Conservation (phyloP, 2,797 vertebrate species). For the Tachyglossus aculeatus region DNA sequence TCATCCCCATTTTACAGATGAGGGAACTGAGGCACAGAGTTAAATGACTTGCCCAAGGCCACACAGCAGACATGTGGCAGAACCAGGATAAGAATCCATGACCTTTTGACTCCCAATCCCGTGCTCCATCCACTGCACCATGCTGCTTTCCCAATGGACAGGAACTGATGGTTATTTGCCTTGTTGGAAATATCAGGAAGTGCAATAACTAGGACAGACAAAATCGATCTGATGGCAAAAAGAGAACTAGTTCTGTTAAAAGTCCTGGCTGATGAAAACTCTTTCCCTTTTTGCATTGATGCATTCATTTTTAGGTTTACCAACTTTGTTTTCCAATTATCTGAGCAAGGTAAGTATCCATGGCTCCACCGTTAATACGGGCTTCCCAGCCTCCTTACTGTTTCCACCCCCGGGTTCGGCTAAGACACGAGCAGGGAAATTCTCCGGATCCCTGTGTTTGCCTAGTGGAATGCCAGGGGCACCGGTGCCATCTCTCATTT, state of each 20-base stretch:
- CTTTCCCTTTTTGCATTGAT: not conserved
- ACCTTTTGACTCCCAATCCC: too few species aligned
- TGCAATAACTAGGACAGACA: conserved; percentile 32
- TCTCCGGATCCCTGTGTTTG: not conserved
- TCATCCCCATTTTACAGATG: too few species aligned
- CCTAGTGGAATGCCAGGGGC: not conserved
- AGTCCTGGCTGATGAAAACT: conserved; percentile 21
- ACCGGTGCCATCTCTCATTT: not conserved
- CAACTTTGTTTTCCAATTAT: conserved; percentile 4
- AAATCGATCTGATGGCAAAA: not conserved
- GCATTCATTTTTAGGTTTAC: conserved; percentile 27
- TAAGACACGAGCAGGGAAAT: accelerated
- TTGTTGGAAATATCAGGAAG: not conserved
- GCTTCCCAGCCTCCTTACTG: not conserved
- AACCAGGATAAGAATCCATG: too few species aligned
- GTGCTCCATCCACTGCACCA: too few species aligned
- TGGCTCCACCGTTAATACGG: not conserved
- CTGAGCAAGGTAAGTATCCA: not conserved
- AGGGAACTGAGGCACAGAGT: too few species aligned
- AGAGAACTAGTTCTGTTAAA: conserved; percentile 19
- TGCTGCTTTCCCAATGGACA: not conserved
- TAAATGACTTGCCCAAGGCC: too few species aligned
- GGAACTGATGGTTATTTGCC: conserved; percentile 23
- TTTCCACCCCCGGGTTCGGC: not conserved
- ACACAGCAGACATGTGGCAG: too few species aligned